A percentile compares a stretch with the other conserved stretches of the same genome.
These are phyloP conservation scores for Temnothorax longispinosus DNA, from an alignment of 1,140 invertebrate species.

Conservation along the genomic window DNA sequence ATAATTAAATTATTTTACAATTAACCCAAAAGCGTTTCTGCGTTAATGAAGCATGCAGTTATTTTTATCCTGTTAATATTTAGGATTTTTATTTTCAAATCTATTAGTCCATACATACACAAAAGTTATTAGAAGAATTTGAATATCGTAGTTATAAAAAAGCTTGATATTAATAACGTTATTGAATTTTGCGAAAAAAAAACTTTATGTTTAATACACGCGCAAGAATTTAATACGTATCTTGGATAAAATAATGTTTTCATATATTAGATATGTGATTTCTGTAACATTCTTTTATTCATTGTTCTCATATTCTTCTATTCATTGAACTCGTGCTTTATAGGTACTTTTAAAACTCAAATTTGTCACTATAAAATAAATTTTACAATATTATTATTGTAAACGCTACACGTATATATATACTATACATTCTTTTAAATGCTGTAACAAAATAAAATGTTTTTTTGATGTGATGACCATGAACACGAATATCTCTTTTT, in stretches of 20 bases:
- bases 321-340: background rate
- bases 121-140: background rate
- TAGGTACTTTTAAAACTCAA: background rate
- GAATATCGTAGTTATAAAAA: background rate
- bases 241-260: background rate
- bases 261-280: background rate
- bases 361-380: background rate
- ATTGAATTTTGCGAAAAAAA: background rate
- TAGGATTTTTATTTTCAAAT: constrained; percentile 25
- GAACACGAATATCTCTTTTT: background rate
- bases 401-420: background rate
- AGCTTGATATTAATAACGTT: background rate
- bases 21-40: constrained; percentile 44
- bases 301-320: background rate
- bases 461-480: background rate
- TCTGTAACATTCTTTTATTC: background rate
- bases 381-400: background rate
- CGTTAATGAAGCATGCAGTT: constrained; percentile 15
- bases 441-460: background rate
- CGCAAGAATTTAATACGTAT: background rate
- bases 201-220: constrained; percentile 15
- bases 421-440: background rate
- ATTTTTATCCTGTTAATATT: constrained; percentile 14
- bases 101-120: background rate
- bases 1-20: constrained; percentile 50